phyloP scores from a whole-genome alignment of 1,140 invertebrate species.

The Danaus plexippus region DNA sequence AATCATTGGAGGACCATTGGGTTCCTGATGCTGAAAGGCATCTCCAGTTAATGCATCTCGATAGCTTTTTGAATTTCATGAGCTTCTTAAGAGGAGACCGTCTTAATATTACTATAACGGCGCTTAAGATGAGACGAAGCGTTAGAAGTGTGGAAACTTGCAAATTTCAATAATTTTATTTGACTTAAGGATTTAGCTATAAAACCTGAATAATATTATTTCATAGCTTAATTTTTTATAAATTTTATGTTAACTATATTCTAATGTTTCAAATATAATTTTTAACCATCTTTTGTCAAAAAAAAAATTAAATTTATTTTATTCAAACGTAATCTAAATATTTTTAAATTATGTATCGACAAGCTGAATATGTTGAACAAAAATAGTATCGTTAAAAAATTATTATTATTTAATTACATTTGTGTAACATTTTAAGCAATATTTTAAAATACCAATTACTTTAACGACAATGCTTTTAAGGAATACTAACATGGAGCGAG shows the following conservation, averaged over 20 bases:
- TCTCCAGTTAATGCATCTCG: conserved; percentile 40
- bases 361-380: no score
- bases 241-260: no score
- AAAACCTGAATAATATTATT: neutral
- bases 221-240: neutral
- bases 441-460: conserved; percentile 8
- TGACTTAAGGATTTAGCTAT: neutral
- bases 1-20: conserved; percentile 35
- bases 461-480: conserved; percentile 9
- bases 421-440: neutral
- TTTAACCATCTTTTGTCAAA: no score
- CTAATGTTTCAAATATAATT: no score
- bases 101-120: conserved; percentile 29
- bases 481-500: conserved; percentile 14
- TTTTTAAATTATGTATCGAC: no score
- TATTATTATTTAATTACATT: no score
- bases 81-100: conserved; percentile 22
- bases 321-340: no score
- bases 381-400: no score
- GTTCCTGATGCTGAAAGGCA: conserved; percentile 22
- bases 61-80: conserved; percentile 44
- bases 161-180: neutral
- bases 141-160: neutral
- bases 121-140: conserved; percentile 16
- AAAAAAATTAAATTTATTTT: no score